Percentiles rank a stretch among this genome's conserved stretches.
These are phyloP conservation scores for Dendronephthya gigantea DNA, from an alignment of 64 coral and sea anemone species.

Conservation along the genomic window DNA sequence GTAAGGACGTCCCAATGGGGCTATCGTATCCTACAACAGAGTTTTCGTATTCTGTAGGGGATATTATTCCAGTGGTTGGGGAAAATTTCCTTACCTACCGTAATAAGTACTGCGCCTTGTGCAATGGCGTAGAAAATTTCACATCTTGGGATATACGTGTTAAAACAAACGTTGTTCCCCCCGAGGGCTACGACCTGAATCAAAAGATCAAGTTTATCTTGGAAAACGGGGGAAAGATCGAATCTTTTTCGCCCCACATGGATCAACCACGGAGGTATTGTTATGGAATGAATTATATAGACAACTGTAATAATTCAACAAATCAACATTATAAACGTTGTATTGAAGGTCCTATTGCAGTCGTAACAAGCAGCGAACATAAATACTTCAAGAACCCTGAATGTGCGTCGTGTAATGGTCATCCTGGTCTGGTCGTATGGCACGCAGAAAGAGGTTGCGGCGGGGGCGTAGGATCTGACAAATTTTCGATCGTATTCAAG, in stretches of 20 bases:
- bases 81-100: background rate
- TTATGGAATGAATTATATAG: background rate
- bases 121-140: background rate
- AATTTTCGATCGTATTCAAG: background rate
- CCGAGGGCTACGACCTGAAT: background rate
- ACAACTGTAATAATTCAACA: background rate
- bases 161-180: background rate
- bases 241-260: background rate
- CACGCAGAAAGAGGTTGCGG: background rate
- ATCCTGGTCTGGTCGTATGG: background rate
- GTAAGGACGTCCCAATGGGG: background rate
- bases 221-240: background rate
- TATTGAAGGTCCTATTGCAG: background rate
- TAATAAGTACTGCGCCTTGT: background rate
- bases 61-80: background rate
- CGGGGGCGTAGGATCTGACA: background rate
- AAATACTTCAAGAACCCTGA: background rate
- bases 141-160: background rate
- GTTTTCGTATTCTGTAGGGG: too few species aligned
- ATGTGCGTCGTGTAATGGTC: background rate
- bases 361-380: background rate
- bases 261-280: background rate
- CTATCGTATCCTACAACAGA: too few species aligned
- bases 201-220: background rate
- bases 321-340: background rate